Conservation (phyloP, 2,113 vertebrate genomes). For the Chaetura pelagica region DNA sequence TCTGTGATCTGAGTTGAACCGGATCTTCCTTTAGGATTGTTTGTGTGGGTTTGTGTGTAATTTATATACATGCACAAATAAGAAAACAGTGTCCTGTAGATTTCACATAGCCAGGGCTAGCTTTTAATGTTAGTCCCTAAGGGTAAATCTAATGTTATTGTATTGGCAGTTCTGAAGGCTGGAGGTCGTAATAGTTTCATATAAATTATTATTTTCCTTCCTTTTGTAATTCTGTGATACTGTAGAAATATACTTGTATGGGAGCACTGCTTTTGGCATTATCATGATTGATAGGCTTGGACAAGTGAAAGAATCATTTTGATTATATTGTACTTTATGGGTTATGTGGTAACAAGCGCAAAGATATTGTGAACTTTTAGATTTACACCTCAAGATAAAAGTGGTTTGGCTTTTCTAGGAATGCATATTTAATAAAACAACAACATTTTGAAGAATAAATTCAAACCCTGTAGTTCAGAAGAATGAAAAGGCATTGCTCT, state of each 20-base stretch:
- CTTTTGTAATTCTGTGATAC: neutral
- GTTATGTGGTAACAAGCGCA: neutral
- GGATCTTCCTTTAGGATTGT: neutral
- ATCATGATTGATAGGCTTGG: neutral
- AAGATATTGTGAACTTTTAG: constrained; percentile 43
- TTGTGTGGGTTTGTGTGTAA: neutral
- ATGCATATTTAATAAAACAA: neutral
- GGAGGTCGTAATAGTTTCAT: neutral
- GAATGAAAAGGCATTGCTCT: neutral
- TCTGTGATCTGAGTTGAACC: neutral
- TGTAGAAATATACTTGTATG: neutral
- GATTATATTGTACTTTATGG: neutral
- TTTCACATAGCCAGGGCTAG: neutral
- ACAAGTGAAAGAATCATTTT: neutral
- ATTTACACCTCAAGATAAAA: constrained; percentile 55
- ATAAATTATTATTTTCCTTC: neutral
- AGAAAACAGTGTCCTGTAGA: neutral
- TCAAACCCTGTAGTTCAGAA: neutral
- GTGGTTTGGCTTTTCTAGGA: neutral
- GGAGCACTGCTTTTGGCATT: neutral
- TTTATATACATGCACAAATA: neutral
- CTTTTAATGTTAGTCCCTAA: neutral
- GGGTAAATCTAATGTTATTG: neutral
- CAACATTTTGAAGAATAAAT: neutral
- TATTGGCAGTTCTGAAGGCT: neutral